phyloP scores from a whole-genome alignment of 2,888 invertebrate species.

The Falcaria lacertinaria region DNA sequence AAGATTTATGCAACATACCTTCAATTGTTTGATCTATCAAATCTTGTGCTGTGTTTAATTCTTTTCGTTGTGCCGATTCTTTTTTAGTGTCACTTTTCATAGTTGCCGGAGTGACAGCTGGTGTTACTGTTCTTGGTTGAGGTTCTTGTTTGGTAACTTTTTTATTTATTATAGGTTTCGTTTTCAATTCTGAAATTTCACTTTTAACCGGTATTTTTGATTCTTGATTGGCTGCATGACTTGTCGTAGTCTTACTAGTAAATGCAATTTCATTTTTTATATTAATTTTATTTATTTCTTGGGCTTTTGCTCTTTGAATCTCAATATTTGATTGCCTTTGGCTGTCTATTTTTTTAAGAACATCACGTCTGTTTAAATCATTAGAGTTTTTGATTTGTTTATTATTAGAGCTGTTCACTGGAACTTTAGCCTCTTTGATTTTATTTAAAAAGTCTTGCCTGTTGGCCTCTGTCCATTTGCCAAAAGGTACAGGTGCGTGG shows the following conservation, averaged over 20 bases:
- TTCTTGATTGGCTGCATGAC: slow-evolving; percentile 15
- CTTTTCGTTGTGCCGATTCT: slow-evolving; percentile 38
- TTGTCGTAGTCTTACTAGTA: slow-evolving; percentile 32
- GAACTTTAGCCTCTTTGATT: slow-evolving; percentile 60
- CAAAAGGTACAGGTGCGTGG: slow-evolving; percentile 64
- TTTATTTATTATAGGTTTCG: slow-evolving; percentile 15
- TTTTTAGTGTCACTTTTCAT: slow-evolving; percentile 20
- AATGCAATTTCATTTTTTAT: slow-evolving; percentile 53
- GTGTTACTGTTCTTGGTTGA: slow-evolving; percentile 7
- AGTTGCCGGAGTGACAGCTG: slow-evolving; percentile 7
- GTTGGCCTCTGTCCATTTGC: slow-evolving; percentile 71
- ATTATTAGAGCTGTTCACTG: slow-evolving; percentile 44
- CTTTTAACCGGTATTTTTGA: slow-evolving; percentile 24
- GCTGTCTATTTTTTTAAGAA: slow-evolving; percentile 66
- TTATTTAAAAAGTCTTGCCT: slow-evolving; percentile 68
- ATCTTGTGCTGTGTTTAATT: slow-evolving; percentile 58
- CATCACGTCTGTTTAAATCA: slow-evolving; percentile 68
- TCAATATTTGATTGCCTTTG: slow-evolving; percentile 50
- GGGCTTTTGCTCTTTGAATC: slow-evolving; percentile 38
- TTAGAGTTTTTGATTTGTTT: slow-evolving; percentile 70
- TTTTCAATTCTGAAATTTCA: slow-evolving; percentile 18
- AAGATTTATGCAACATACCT: slow-evolving; percentile 57
- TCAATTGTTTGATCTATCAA: slow-evolving; percentile 70
- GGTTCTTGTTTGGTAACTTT: slow-evolving; percentile 18
- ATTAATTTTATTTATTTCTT: slow-evolving; percentile 42